These are phyloP conservation scores for Papilio polytes DNA, from an alignment of 1,140 invertebrate species.

Conservation along the genomic window DNA sequence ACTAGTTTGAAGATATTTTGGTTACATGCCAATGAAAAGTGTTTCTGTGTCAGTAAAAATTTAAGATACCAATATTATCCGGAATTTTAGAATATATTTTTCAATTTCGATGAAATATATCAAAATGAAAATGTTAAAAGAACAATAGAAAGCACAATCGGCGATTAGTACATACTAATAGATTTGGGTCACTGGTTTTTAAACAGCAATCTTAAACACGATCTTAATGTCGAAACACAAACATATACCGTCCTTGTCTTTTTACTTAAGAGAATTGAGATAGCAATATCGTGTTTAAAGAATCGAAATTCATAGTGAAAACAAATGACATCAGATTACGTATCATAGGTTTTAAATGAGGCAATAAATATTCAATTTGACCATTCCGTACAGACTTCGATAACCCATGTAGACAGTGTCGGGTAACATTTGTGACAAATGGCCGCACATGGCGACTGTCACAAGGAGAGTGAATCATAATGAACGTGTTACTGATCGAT, in stretches of 20 bases:
- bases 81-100: not conserved
- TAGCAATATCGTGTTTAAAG: not conserved
- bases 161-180: not conserved
- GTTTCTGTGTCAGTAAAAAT: slow-evolving; percentile 6
- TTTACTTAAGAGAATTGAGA: not conserved
- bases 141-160: not conserved
- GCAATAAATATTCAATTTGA: slow-evolving; percentile 16
- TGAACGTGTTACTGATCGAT: not conserved
- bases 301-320: too few relatives aligned
- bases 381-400: not conserved
- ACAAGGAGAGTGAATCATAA: not conserved
- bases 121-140: not conserved
- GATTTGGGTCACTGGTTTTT: not conserved
- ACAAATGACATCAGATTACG: too few relatives aligned
- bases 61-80: not conserved
- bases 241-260: too few relatives aligned
- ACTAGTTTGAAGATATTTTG: slow-evolving; percentile 3
- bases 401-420: slow-evolving; percentile 2
- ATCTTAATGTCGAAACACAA: not conserved
- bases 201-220: not conserved
- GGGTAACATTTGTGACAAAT: slow-evolving; percentile 12
- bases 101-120: not conserved
- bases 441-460: slow-evolving; percentile 8
- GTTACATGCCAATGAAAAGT: slow-evolving; percentile 10
- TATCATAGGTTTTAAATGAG: not conserved